Conservation (phyloP, 2,888 invertebrate genomes). For the Anticlea derivata region DNA sequence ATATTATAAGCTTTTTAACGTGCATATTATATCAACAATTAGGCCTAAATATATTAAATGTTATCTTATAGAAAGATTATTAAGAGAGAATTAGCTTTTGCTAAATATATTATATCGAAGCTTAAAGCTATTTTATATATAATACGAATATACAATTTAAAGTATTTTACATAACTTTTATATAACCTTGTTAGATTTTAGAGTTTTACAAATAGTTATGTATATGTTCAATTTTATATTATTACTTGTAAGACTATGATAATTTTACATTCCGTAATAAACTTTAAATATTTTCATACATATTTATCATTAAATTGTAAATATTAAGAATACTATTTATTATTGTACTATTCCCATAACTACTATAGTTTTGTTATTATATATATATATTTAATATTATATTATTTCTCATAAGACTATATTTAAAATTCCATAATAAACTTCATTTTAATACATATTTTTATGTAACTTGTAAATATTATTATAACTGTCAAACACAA, state of each 20-base stretch:
- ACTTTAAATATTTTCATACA: not conserved
- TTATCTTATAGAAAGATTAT: constrained; percentile 5
- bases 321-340: no score
- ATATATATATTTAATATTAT: not conserved
- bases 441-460: not conserved
- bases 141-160: constrained; percentile 18
- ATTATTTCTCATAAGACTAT: no score
- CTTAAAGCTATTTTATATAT: constrained; percentile 18
- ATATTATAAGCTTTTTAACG: no score
- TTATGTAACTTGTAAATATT: not conserved
- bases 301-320: not conserved
- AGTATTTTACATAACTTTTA: constrained; percentile 14
- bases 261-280: not conserved
- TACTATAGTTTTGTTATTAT: no score
- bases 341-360: no score
- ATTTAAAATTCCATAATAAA: not conserved
- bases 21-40: no score
- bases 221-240: not conserved
- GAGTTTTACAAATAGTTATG: not conserved
- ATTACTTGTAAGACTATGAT: not conserved
- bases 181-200: constrained; percentile 9
- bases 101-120: constrained; percentile 28
- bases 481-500: constrained; percentile 3
- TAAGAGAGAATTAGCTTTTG: constrained; percentile 25
- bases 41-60: constrained; percentile 5